Percentiles rank a stretch among this genome's conserved stretches.
These are phyloP conservation scores for Corythucha ciliata DNA, from an alignment of 2,888 invertebrate genomes.

Conservation along the genomic window DNA sequence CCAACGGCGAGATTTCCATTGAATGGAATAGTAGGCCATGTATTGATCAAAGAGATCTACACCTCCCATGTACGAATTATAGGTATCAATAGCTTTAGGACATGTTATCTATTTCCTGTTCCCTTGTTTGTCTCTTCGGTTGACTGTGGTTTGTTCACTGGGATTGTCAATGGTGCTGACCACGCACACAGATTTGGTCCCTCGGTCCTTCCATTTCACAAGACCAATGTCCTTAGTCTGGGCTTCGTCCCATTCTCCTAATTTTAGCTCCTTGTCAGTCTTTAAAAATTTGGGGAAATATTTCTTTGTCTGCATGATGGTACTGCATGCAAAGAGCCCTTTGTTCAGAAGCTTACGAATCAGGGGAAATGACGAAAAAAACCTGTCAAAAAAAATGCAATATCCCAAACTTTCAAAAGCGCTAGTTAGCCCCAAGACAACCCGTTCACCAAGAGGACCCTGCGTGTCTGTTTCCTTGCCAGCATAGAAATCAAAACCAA, in stretches of 20 bases:
- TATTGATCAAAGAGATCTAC: conserved; percentile 38
- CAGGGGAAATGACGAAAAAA: conserved; percentile 15
- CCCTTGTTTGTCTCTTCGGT: conserved; percentile 34
- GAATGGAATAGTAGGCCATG: conserved; percentile 34
- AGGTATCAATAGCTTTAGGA: conserved; percentile 35
- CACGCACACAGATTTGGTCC: conserved; percentile 30
- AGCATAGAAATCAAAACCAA: conserved; percentile 9
- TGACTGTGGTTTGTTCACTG: conserved; percentile 26
- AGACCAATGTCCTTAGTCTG: conserved; percentile 33
- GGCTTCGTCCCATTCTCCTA: not conserved
- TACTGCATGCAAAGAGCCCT: conserved; percentile 11
- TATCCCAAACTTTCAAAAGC: conserved; percentile 3
- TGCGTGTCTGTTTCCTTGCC: conserved; percentile 1
- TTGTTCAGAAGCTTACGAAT: conserved; percentile 1
- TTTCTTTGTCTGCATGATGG: conserved; percentile 11
- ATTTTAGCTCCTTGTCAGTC: conserved; percentile 6
- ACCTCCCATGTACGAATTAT: conserved; percentile 38
- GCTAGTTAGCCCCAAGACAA: not conserved
- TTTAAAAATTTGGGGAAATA: conserved; percentile 14
- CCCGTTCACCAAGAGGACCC: conserved; percentile 2
- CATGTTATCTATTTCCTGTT: conserved; percentile 32
- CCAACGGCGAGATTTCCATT: conserved; percentile 38
- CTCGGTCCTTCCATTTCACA: conserved; percentile 37
- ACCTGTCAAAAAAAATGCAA: conserved; percentile 11
- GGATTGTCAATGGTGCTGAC: conserved; percentile 29